Evolutionary conservation across 2,888 invertebrate genomes (phyloP), one percentile per base, ranked within the genome.

Genomic region (Nomada ruficornis): DNA sequence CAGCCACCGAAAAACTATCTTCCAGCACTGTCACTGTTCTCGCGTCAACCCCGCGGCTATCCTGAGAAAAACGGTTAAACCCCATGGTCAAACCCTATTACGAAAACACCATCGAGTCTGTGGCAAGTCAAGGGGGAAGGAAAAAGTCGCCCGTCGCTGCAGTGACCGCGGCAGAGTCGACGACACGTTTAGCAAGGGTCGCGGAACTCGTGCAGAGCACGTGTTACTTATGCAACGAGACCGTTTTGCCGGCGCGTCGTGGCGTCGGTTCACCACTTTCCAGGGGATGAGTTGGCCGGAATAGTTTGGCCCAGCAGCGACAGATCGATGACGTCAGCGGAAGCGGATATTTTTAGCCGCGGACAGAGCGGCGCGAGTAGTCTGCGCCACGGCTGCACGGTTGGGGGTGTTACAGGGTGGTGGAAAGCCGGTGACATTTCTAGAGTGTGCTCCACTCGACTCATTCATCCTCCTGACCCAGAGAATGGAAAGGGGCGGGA

Each of bases 281-380:
- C 72, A 80, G 77, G 72, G 72, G 78, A 68, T 73, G 80, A 80
- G 71, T 73, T 1, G 73, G 73, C 78, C 69, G 83, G 54, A 74
- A 82, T 84, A 86, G 83, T 89, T 87, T 88, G 81, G 87, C 89
- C 82, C 78, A 65, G 13, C 70, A 72, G 77, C 86, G 86, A 82
- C 80, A 86, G 89, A 90, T 90, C 91, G 86, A 90, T 91, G 91
- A 91, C 91, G 90, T 91, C 89, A 90, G 88, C 83, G 89, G 83
- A 83, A 83, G 80, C 79, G 52, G 86, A 87, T 91, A 91, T 91
- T 91, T 91, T 91, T 91, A 90, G 89, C 69, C 79, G 78, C 62
- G 77, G 65, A 55, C 72, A 82, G 72, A 73, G 77, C 54, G 77
- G 72, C 82, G 82, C 79, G 65, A 77, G 77, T 77, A 82, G 83